Evolutionary conservation across 1,140 invertebrate genomes (phyloP).

Genomic region (Andricus grossulariae): DNA sequence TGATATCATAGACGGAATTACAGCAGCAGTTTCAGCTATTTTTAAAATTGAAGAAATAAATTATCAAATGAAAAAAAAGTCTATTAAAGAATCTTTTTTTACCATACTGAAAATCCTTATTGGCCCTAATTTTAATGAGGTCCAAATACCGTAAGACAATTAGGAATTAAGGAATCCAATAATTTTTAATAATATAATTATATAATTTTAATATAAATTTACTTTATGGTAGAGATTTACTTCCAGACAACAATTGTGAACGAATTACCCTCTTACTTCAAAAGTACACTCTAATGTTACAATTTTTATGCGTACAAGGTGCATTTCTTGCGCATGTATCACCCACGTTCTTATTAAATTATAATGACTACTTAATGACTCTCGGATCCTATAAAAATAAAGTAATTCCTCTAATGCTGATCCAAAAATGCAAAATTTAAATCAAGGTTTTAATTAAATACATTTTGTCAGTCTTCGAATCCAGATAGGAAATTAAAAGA

Average conservation of each 20-base stretch:
- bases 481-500: slow-evolving; percentile 1
- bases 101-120: slow-evolving; percentile 43
- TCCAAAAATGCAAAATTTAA: no score
- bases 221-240: background rate
- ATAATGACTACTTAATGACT: slow-evolving; percentile 56
- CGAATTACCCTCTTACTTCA: slow-evolving; percentile 47
- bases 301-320: slow-evolving; percentile 58
- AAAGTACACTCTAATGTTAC: slow-evolving; percentile 57
- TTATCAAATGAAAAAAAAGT: slow-evolving; percentile 24
- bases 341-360: slow-evolving; percentile 61
- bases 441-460: background rate
- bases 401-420: no score
- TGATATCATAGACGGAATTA: slow-evolving; percentile 48
- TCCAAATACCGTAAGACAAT: slow-evolving; percentile 43
- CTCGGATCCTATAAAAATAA: no score
- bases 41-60: background rate
- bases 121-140: slow-evolving; percentile 38
- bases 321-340: slow-evolving; percentile 59
- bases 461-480: slow-evolving; percentile 28
- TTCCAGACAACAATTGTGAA: slow-evolving; percentile 37
- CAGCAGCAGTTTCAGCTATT: slow-evolving; percentile 38
- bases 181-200: slow-evolving; percentile 15
- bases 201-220: background rate
- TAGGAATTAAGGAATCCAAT: background rate
- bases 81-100: slow-evolving; percentile 38